Conservation (phyloP, 2,888 invertebrate genomes). For the Sthenelais limicola region DNA sequence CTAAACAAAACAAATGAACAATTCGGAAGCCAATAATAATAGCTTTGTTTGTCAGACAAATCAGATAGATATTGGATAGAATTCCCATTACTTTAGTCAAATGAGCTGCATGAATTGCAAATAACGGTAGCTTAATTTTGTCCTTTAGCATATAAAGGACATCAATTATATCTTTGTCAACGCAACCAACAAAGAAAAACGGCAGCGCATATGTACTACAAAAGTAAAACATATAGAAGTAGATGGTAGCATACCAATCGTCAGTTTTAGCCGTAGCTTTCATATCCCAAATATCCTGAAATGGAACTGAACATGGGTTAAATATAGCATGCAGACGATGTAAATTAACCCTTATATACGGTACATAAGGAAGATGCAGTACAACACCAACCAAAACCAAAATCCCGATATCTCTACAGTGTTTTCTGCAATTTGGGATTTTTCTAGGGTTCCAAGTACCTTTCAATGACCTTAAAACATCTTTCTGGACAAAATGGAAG, state of each 20-base stretch:
- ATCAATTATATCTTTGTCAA: constrained; percentile 50
- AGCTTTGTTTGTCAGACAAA: constrained; percentile 47
- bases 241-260: constrained; percentile 49
- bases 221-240: constrained; percentile 47
- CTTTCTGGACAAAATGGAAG: constrained; percentile 44
- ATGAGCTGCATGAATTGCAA: constrained; percentile 34
- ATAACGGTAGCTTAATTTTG: constrained; percentile 9
- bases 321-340: background rate
- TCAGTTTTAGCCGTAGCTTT: constrained; percentile 4
- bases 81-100: constrained; percentile 41
- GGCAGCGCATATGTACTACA: constrained; percentile 46
- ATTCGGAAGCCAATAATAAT: constrained; percentile 49
- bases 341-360: constrained; percentile 38
- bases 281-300: constrained; percentile 50
- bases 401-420: background rate
- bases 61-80: constrained; percentile 47
- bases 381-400: constrained; percentile 27
- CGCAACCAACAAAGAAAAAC: constrained; percentile 46
- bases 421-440: background rate
- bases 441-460: constrained; percentile 25
- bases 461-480: constrained; percentile 29
- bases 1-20: constrained; percentile 41
- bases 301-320: constrained; percentile 45
- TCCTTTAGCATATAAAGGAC: constrained; percentile 43
- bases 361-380: constrained; percentile 45